Percentiles rank a stretch among this genome's conserved stretches.
These are phyloP conservation scores for Meteorus cinctellus DNA, from an alignment of 2,888 invertebrate genomes.

Conservation along the genomic window DNA sequence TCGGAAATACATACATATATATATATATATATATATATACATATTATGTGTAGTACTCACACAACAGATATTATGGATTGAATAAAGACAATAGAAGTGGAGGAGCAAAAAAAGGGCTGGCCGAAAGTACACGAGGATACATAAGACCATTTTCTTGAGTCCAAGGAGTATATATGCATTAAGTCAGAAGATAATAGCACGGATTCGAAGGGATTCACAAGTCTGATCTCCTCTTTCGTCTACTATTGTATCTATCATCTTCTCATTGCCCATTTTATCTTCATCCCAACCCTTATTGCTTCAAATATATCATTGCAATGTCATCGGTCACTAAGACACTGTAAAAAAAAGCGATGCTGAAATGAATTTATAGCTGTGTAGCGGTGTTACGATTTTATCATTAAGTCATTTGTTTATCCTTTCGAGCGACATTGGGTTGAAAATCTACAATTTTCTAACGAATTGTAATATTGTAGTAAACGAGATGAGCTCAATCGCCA, in stretches of 20 bases:
- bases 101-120: conserved; percentile 8
- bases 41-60: not conserved
- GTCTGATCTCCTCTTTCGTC: conserved; percentile 46
- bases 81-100: not conserved
- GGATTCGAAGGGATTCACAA: conserved; percentile 58
- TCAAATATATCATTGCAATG: no score
- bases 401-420: no score
- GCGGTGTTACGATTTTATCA: no score
- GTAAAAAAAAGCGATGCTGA: no score
- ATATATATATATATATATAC: not conserved
- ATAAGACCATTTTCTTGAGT: conserved; percentile 39
- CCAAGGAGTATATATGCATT: conserved; percentile 31
- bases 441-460: no score
- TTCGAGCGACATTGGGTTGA: no score
- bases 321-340: no score
- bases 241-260: conserved; percentile 32
- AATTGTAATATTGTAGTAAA: no score
- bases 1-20: not conserved
- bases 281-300: no score
- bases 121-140: conserved; percentile 17
- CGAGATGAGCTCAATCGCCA: no score
- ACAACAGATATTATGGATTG: not conserved
- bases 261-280: conserved; percentile 14
- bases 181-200: conserved; percentile 49
- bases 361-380: no score